Evolutionary conservation across 2,888 invertebrate genomes (phyloP).

Genomic region (Agrilus mali): DNA sequence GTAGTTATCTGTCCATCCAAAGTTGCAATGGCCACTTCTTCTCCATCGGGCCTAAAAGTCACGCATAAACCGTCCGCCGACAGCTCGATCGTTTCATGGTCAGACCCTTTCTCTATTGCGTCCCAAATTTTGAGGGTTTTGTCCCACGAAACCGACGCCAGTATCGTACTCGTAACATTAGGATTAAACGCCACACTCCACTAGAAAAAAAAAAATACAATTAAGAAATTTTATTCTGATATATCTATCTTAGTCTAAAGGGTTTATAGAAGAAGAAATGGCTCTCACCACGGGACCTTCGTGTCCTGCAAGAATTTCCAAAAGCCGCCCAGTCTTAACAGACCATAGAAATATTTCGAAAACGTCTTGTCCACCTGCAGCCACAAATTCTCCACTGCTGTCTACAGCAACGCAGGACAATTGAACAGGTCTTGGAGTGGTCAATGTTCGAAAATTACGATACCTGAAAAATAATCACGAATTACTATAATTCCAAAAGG

Average conservation of each 20-base stretch:
- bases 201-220: conserved; percentile 14
- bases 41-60: conserved; percentile 79
- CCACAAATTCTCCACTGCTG: conserved; percentile 80
- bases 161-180: conserved; percentile 50
- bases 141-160: conserved; percentile 93
- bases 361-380: conserved; percentile 87
- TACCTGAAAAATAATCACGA: conserved; percentile 47
- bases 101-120: conserved; percentile 67
- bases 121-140: conserved; percentile 86
- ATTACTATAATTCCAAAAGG: not conserved
- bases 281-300: conserved; percentile 71
- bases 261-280: not conserved
- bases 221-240: no score
- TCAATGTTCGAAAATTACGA: conserved; percentile 93
- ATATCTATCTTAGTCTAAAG: no score
- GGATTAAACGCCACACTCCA: conserved; percentile 67
- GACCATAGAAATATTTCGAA: conserved; percentile 97
- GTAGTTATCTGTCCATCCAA: conserved; percentile 76
- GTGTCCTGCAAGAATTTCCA: conserved; percentile 87
- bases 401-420: conserved; percentile 86
- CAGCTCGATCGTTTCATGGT: conserved; percentile 69
- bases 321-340: conserved; percentile 76
- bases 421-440: conserved; percentile 83
- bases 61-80: conserved; percentile 73
- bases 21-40: conserved; percentile 85